A percentile compares a stretch with the other conserved stretches of the same genome.
Conservation (phyloP, 35 echinoderm and acorn worm species). For the Chiridota heheva region DNA sequence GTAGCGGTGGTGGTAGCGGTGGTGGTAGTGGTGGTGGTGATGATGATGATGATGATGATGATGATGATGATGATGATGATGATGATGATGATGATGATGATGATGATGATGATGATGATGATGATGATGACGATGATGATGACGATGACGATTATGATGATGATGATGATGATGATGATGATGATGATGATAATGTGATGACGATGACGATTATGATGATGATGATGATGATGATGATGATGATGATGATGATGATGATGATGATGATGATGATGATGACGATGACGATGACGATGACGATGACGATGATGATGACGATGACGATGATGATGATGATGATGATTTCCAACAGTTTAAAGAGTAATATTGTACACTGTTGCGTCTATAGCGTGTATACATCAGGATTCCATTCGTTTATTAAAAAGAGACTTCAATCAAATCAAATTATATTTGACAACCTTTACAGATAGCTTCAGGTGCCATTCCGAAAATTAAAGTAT, state of each 20-base stretch:
- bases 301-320: background rate
- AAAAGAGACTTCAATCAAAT: too few relatives aligned
- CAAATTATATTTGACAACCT: too few relatives aligned
- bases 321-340: conserved; percentile 2
- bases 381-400: too few relatives aligned
- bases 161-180: background rate
- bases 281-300: background rate
- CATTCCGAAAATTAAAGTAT: too few relatives aligned
- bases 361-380: too few relatives aligned
- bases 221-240: conserved; percentile 12
- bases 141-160: too few relatives aligned
- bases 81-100: conserved; percentile 7
- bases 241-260: conserved; percentile 10
- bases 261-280: conserved; percentile 10
- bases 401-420: too few relatives aligned
- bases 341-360: too few relatives aligned
- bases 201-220: too few relatives aligned
- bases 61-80: conserved; percentile 2
- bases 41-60: conserved; percentile 1
- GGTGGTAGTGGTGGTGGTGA: background rate
- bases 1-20: too few relatives aligned
- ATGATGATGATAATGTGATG: background rate
- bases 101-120: conserved; percentile 1
- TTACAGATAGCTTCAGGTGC: too few relatives aligned
- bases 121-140: conserved; percentile 2